Evolutionary conservation across 2,113 vertebrate species (phyloP).

Genomic region (Mungos mungo): DNA sequence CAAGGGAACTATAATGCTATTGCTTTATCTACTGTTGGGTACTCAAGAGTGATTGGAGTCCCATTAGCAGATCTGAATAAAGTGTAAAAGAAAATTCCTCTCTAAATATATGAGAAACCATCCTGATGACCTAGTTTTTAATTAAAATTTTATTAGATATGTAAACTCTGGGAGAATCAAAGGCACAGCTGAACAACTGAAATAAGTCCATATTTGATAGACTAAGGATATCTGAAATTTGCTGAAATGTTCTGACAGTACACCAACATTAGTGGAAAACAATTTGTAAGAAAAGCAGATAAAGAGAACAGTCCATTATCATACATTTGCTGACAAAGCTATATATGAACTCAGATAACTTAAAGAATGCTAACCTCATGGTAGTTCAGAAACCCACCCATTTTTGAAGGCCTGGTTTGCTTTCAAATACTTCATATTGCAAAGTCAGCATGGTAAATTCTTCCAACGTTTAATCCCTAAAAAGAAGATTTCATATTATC

Average conservation of each 20-base stretch:
- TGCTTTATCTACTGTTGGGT: background rate
- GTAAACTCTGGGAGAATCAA: slow-evolving; percentile 22
- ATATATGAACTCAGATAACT: background rate
- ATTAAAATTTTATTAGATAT: slow-evolving; percentile 37
- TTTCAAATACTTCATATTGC: background rate
- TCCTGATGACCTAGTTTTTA: slow-evolving; percentile 1
- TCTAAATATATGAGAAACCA: background rate
- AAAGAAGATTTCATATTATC: background rate
- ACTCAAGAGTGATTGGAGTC: background rate
- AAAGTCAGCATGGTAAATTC: background rate
- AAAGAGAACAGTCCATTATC: background rate
- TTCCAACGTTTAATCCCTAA: background rate
- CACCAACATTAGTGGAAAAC: background rate
- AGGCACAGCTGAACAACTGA: background rate
- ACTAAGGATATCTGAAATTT: background rate
- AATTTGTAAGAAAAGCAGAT: background rate
- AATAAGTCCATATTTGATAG: background rate
- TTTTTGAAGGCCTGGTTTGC: background rate
- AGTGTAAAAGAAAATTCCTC: background rate
- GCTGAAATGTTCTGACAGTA: background rate
- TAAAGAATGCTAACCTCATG: background rate
- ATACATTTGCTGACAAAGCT: background rate
- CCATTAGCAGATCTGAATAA: background rate
- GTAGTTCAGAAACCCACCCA: background rate
- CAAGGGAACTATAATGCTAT: background rate